Evolutionary conservation across 1,140 invertebrate genomes (phyloP), one percentile per base, ranked within the genome.

Genomic region (Teleopsis dalmanni): DNA sequence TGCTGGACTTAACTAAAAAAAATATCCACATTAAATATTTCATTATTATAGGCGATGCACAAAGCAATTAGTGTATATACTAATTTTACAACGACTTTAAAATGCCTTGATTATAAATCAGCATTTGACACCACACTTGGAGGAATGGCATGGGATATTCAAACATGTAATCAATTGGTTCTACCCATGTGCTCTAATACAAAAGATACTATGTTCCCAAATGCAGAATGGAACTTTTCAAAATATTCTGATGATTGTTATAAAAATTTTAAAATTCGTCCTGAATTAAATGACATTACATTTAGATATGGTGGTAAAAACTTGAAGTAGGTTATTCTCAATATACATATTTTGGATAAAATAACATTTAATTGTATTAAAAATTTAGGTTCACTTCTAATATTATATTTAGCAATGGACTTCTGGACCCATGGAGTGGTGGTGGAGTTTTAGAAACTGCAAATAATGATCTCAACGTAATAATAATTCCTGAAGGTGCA

Each of bases 91-190:
- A 84, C 85, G 23, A 74, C 74, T 47, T 70, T 65, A 2, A 78
- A 76, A 53, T 92, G 89, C 59, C 70, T 88, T 8, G 65, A 83
- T 57, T 73, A 79, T 26, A 72, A 57, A 11, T 69, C 75, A 40
- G 72, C 72, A 10, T 67, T 71, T 42, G 71, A 77, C 14, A 70
- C 75, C n/a, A 72, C 75, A 42, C 65, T 91, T 10, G 84, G 82
- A 33, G 78, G 78, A 22, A 40, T 62, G 21, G 86, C 81, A 5
- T 95, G 92, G 92, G 75, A 83, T 53, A 88, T 82, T 69, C 84
- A 94, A 82, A 76, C 84, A 8, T 98, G 95, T 65, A 94, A 92
- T 22, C 94, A 98, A 73, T 95, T 98, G 86, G 84, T 95, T 35
- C 93, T 95, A 85, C 91, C 91, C 0, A 83, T 90, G 72, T 97